Conservation (phyloP, 2,888 invertebrate genomes). For the Clistopyga incitator region DNA sequence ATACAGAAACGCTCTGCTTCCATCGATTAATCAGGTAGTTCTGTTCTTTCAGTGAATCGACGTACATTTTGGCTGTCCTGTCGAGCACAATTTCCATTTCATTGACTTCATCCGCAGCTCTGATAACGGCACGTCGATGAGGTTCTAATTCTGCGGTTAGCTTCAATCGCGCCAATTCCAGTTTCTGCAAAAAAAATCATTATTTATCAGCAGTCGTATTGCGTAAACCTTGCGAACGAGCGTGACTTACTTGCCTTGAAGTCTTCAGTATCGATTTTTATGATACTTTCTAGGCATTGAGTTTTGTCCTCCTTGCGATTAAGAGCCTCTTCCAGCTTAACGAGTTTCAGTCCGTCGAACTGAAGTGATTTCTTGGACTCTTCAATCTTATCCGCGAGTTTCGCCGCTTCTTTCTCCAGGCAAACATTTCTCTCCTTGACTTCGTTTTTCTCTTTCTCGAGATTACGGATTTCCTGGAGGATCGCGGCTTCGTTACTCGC, state of each 20-base stretch:
- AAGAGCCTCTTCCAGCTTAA: constrained; percentile 90
- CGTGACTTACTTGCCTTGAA: constrained; percentile 85
- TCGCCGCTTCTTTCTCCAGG: constrained; percentile 84
- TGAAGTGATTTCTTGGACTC: constrained; percentile 88
- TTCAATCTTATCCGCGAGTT: constrained; percentile 87
- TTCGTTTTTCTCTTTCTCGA: constrained; percentile 85
- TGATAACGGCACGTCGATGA: constrained; percentile 84
- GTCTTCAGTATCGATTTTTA: constrained; percentile 89
- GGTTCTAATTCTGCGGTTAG: constrained; percentile 85
- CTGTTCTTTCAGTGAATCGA: constrained; percentile 88
- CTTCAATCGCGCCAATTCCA: constrained; percentile 86
- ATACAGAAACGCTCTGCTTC: constrained; percentile 89
- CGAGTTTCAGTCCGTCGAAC: constrained; percentile 88
- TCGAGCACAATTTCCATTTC: constrained; percentile 86
- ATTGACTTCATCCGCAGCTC: constrained; percentile 85
- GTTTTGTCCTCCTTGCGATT: constrained; percentile 89
- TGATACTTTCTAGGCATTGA: constrained; percentile 89
- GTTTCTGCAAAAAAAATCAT: constrained; percentile 78
- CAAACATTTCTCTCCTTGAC: constrained; percentile 83
- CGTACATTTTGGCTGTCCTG: constrained; percentile 85
- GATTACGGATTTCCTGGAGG: constrained; percentile 84
- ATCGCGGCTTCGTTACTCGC: constrained; percentile 85
- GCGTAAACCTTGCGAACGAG: neutral
- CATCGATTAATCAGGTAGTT: constrained; percentile 90
- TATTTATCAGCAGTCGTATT: neutral